phyloP scores from a whole-genome alignment of 2,888 invertebrate genomes.

The Bruchidius siliquastri region DNA sequence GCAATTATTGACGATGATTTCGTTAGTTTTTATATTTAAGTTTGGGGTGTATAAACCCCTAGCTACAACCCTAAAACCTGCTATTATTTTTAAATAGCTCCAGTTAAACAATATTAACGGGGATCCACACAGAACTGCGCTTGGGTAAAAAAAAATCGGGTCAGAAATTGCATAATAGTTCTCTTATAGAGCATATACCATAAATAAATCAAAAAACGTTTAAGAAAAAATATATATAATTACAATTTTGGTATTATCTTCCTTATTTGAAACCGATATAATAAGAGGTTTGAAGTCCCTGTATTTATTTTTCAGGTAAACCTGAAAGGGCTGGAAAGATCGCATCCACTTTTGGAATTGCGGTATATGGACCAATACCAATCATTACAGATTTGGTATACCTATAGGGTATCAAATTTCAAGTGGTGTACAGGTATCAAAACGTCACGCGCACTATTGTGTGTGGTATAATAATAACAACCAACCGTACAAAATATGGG shows the following conservation, averaged over 20 bases:
- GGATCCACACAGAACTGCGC: not conserved
- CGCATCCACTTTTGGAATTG: not conserved
- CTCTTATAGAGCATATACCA: not conserved
- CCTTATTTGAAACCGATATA: not conserved
- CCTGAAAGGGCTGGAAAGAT: not conserved
- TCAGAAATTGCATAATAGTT: not conserved
- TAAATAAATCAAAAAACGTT: not conserved
- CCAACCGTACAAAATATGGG: not conserved
- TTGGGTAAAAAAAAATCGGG: not conserved
- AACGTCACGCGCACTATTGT: not conserved
- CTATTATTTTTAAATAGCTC: not conserved
- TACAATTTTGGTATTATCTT: not conserved
- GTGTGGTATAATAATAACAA: not conserved
- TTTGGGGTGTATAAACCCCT: not conserved
- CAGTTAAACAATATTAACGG: not conserved
- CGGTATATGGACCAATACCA: not conserved
- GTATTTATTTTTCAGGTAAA: not conserved
- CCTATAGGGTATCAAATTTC: not conserved
- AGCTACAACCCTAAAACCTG: not conserved
- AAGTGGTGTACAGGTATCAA: not conserved
- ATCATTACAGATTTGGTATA: not conserved
- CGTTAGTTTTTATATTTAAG: not conserved
- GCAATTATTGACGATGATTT: not conserved
- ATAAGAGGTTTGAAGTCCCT: not conserved
- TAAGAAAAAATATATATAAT: not conserved